Evolutionary conservation across 2,888 invertebrate species (phyloP).

Genomic region (Eilema griseolum): DNA sequence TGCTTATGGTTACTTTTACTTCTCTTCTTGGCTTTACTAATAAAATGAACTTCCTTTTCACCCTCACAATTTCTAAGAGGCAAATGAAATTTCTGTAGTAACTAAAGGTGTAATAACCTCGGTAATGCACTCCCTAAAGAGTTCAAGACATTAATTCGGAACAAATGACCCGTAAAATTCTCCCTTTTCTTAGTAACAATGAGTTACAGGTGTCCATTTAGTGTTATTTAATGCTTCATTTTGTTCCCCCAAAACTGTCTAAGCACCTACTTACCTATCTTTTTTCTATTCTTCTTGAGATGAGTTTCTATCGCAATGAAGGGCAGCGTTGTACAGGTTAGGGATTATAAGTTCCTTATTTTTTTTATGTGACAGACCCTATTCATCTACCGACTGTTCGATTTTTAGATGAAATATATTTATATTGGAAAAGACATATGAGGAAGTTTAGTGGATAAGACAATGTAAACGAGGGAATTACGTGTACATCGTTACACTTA

Average conservation of each 20-base stretch:
- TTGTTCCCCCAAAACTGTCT: constrained; percentile 16
- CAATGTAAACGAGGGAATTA: no score
- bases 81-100: background rate
- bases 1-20: no score
- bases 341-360: background rate
- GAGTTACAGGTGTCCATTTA: constrained; percentile 23
- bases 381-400: background rate
- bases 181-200: constrained; percentile 15
- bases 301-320: background rate
- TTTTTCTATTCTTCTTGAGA: background rate
- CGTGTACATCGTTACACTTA: background rate
- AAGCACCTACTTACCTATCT: background rate
- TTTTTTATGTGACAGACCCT: background rate
- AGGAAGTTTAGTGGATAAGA: background rate
- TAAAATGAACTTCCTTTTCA: background rate
- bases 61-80: background rate
- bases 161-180: constrained; percentile 16
- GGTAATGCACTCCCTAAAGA: background rate
- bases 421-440: no score
- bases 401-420: background rate
- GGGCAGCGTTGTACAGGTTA: background rate
- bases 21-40: no score
- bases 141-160: constrained; percentile 12
- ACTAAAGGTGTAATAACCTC: background rate
- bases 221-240: constrained; percentile 24